Conservation (phyloP, 2,113 vertebrate genomes). For the Lanius ludovicianus region DNA sequence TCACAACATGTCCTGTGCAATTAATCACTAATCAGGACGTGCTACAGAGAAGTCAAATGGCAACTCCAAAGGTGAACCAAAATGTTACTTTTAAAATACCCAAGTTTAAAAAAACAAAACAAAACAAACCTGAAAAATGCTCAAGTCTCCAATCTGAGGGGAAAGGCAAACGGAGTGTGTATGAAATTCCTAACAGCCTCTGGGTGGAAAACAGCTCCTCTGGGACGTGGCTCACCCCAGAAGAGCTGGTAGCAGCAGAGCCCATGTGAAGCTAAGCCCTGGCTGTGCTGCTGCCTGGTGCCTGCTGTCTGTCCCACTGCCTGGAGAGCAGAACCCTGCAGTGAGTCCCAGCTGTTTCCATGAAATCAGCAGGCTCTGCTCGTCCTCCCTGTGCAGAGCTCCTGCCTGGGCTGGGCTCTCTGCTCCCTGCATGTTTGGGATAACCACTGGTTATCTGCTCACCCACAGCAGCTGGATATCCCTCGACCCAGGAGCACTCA, state of each 20-base stretch:
- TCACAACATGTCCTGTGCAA: slow-evolving; percentile 47
- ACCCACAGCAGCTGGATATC: neutral
- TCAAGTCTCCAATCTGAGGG: neutral
- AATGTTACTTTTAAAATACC: neutral
- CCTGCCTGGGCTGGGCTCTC: neutral
- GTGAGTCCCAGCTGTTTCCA: neutral
- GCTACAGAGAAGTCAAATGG: neutral
- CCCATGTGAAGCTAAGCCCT: neutral
- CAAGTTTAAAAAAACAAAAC: neutral
- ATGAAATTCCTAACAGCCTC: neutral
- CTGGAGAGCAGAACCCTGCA: neutral
- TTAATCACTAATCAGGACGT: slow-evolving; percentile 25
- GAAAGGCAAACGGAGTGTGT: slow-evolving; percentile 4
- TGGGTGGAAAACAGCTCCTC: neutral
- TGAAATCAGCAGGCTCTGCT: neutral
- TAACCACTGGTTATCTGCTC: neutral
- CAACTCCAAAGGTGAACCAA: slow-evolving; percentile 35
- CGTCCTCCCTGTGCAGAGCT: neutral
- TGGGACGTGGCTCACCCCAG: neutral
- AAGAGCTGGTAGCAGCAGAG: neutral
- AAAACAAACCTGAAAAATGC: neutral
- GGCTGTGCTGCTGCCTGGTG: neutral
- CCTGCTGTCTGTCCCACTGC: neutral
- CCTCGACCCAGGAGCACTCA: neutral
- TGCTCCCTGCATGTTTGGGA: accelerated